Percentiles rank a stretch among this genome's conserved stretches.
Conservation (phyloP, 2,113 vertebrate genomes). For the Lota lota region DNA sequence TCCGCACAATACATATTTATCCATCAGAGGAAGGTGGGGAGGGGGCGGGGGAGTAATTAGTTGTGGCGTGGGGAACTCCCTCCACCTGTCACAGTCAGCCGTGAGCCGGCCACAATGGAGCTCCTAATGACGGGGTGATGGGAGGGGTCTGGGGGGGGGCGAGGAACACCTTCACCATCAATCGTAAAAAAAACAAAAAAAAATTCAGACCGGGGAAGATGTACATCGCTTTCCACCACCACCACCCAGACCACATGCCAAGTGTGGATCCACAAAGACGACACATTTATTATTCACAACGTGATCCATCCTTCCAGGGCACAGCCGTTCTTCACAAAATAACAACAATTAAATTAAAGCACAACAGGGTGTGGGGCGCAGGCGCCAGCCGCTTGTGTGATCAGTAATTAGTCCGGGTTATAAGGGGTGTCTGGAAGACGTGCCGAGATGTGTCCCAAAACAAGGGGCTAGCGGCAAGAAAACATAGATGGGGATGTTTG, state of each 20-base stretch:
- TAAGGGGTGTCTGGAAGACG: constrained; percentile 61
- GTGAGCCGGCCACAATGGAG: constrained; percentile 81
- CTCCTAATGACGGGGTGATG: constrained; percentile 81
- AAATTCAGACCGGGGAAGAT: constrained; percentile 33
- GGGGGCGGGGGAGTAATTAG: constrained; percentile 90
- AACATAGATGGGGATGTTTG: neutral
- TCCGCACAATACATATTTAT: constrained; percentile 88
- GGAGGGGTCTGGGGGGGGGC: constrained; percentile 68
- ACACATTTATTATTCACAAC: constrained; percentile 96
- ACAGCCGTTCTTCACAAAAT: constrained; percentile 78
- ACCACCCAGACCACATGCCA: constrained; percentile 46
- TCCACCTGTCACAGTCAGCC: constrained; percentile 83
- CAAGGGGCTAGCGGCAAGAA: too few species aligned
- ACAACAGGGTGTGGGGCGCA: constrained; percentile 64
- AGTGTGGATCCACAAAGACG: constrained; percentile 84
- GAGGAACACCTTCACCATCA: constrained; percentile 61
- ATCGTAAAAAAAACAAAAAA: constrained; percentile 51
- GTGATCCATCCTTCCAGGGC: constrained; percentile 73
- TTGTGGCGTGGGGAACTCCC: constrained; percentile 79
- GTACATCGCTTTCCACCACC: constrained; percentile 32
- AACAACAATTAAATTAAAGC: constrained; percentile 85
- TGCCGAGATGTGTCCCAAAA: constrained; percentile 39
- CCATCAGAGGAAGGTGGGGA: constrained; percentile 82
- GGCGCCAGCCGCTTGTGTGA: constrained; percentile 66
- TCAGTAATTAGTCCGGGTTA: constrained; percentile 75